A percentile compares a stretch with the other conserved stretches of the same genome.
phyloP scores from a whole-genome alignment of 2,113 vertebrate genomes.

The Atractosteus spatula region DNA sequence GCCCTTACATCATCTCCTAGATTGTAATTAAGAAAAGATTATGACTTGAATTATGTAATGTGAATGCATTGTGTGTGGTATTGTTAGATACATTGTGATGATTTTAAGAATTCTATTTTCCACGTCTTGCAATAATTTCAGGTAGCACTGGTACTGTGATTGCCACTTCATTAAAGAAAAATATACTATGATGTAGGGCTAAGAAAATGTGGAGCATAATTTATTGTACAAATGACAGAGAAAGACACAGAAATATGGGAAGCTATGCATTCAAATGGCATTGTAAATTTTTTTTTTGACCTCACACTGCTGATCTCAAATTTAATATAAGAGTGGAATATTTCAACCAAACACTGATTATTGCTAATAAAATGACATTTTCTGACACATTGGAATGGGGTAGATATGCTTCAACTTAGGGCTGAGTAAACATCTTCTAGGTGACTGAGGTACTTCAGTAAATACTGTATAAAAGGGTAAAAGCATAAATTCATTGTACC shows the following conservation, averaged over 20 bases:
- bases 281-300: not conserved
- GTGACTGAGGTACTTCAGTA: not conserved
- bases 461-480: not conserved
- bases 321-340: no score
- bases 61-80: not conserved
- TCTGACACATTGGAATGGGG: no score
- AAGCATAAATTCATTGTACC: not conserved
- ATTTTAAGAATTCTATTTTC: constrained; percentile 1
- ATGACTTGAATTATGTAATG: not conserved
- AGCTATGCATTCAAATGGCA: not conserved
- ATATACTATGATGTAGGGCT: not conserved
- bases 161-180: not conserved
- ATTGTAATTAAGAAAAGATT: not conserved
- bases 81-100: constrained; percentile 7
- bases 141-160: not conserved
- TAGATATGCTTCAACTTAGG: not conserved
- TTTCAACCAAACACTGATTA: no score
- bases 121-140: not conserved
- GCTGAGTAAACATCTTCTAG: not conserved
- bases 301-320: no score
- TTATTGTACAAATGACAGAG: not conserved
- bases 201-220: not conserved
- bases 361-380: no score
- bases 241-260: not conserved
- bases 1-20: not conserved